A percentile compares a stretch with the other conserved stretches of the same genome.
These are phyloP conservation scores for Apodemia mormo DNA, from an alignment of 2,888 invertebrate species.

Conservation along the genomic window DNA sequence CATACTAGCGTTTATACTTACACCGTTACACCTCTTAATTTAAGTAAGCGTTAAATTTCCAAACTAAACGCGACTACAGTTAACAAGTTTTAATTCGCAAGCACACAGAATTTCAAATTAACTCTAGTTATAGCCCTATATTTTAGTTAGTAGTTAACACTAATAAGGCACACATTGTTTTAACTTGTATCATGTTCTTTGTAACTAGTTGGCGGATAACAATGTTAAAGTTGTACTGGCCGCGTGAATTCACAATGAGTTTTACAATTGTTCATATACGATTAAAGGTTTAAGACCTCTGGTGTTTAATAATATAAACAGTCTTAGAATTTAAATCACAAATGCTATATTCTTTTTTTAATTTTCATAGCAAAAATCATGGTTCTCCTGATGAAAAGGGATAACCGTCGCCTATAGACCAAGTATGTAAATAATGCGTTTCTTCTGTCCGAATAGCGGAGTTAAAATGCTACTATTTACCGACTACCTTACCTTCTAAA, in stretches of 20 bases:
- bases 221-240: slow-evolving; percentile 6
- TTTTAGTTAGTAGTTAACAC: slow-evolving; percentile 21
- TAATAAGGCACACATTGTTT: slow-evolving; percentile 20
- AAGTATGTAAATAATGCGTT: no score
- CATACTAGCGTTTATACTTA: not conserved
- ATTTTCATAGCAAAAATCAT: no score
- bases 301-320: not conserved
- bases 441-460: no score
- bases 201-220: not conserved
- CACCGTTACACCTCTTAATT: not conserved
- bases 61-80: slow-evolving; percentile 29
- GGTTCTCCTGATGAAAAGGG: no score
- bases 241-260: not conserved
- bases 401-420: no score
- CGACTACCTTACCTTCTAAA: no score
- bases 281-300: slow-evolving; percentile 9
- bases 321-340: not conserved
- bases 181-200: slow-evolving; percentile 19
- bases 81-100: slow-evolving; percentile 48
- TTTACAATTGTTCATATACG: slow-evolving; percentile 2
- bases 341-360: no score
- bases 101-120: slow-evolving; percentile 44
- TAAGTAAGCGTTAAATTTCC: slow-evolving; percentile 16
- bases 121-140: slow-evolving; percentile 17
- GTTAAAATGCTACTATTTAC: no score